Evolutionary conservation across 2,888 invertebrate genomes (phyloP), one percentile per base, ranked within the genome.

Genomic region (Acanthosepion lycidas): DNA sequence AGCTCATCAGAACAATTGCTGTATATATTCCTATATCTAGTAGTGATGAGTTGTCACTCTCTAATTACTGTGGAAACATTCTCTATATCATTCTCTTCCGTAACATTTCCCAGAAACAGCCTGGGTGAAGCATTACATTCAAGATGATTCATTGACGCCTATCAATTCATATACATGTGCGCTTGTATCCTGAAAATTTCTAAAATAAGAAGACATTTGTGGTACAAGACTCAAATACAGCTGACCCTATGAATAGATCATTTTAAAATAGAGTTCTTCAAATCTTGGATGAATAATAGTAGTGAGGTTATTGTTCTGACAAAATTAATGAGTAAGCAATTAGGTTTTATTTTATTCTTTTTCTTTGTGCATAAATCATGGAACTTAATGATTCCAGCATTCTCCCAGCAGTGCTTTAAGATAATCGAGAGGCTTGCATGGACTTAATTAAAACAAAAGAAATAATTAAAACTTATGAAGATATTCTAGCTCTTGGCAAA

Each of bases 391-490:
- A 78, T 18, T 33, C n/a, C n/a, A n/a, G 78, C 18, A 78, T 78
- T 33, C 33, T n/a, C n/a, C 78, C 78, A 78, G 78, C 8, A 78
- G 78, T 78, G 78, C 78, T 78, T 78, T 12, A n/a, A 78, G 78
- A 78, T 78, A 78, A 78, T 78, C 78, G 33, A 78, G 78, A 78
- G n/a, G 2, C 78, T 78, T 78, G n/a, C 78, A 78, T 78, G 8
- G 78, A 78, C 78, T 78, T 78, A 78, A 78, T 78, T 78, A 78
- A 78, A 78, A 78, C n/a, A 78, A 64, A 64, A n/a, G 78, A 78
- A 78, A 78, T 78, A 78, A 78, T 78, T 78, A 78, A 78, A 78
- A 78, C 78, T 78, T 78, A 78, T 33, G 78, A n/a, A 78, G 78
- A 78, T 33, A 78, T 78, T 78, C n/a, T 78, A n/a, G 78, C 78